Percentiles rank a stretch among this genome's conserved stretches.
These are phyloP conservation scores for Clarias pachynema DNA, from an alignment of 2,797 vertebrate species.

Conservation along the genomic window DNA sequence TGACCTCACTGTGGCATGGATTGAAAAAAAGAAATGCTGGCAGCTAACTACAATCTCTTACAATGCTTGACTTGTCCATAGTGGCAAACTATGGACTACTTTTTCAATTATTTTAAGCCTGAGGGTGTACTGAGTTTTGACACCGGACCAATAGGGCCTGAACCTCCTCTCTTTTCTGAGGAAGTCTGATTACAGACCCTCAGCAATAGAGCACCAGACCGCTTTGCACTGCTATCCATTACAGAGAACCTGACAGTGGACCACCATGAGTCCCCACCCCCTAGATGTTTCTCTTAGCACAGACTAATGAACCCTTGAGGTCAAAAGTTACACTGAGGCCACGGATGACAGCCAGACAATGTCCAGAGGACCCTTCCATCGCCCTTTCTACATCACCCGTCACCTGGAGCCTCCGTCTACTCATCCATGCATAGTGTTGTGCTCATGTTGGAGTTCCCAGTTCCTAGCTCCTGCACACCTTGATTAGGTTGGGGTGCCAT, in stretches of 20 bases:
- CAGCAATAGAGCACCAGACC: conserved; percentile 32
- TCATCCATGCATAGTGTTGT: conserved; percentile 21
- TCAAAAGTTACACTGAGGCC: conserved; percentile 55
- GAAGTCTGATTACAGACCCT: conserved; percentile 50
- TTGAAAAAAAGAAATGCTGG: conserved; percentile 14
- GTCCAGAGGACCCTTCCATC: conserved; percentile 50
- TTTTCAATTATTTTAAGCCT: conserved; percentile 21
- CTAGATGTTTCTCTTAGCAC: conserved; percentile 39
- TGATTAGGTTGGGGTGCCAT: conserved; percentile 35
- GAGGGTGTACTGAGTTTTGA: conserved; percentile 30
- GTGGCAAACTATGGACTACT: conserved; percentile 33
- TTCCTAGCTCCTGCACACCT: conserved; percentile 13
- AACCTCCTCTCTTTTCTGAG: conserved; percentile 31
- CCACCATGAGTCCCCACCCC: conserved; percentile 39
- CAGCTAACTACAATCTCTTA: conserved; percentile 13
- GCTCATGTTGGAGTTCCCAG: neutral
- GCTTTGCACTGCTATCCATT: conserved; percentile 54
- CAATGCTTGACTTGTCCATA: conserved; percentile 29
- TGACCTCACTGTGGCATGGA: conserved; percentile 43
- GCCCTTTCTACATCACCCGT: conserved; percentile 34
- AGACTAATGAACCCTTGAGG: conserved; percentile 52
- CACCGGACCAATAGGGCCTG: conserved; percentile 25
- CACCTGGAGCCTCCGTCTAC: conserved; percentile 26
- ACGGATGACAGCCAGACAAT: conserved; percentile 53
- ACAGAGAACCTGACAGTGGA: conserved; percentile 42